These are phyloP conservation scores for Dorcus parallelipipedus DNA, from an alignment of 2,888 invertebrate genomes.

Conservation along the genomic window DNA sequence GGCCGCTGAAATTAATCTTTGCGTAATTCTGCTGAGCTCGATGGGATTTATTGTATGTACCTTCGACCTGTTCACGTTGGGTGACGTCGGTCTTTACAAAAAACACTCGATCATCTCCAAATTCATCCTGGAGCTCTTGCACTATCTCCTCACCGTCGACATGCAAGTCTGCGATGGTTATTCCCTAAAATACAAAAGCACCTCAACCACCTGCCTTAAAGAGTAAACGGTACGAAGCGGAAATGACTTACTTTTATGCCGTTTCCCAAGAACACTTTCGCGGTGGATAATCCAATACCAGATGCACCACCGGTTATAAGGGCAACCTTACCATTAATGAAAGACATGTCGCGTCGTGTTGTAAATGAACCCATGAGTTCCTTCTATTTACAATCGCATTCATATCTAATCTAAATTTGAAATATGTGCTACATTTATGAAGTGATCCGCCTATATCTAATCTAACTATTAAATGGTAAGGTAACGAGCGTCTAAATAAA, in stretches of 20 bases:
- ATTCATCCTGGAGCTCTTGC: conserved; percentile 3
- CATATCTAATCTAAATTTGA: too few relatives aligned
- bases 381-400: too few relatives aligned
- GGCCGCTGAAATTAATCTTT: conserved; percentile 3
- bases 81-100: conserved; percentile 16
- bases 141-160: conserved; percentile 9
- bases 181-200: conserved; percentile 8
- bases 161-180: conserved; percentile 16
- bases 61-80: conserved; percentile 19
- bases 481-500: too few relatives aligned
- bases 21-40: not conserved
- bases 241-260: conserved; percentile 22
- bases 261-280: conserved; percentile 26
- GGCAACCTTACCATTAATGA: conserved; percentile 26
- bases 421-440: too few relatives aligned
- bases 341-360: not conserved
- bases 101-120: conserved; percentile 8
- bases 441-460: too few relatives aligned
- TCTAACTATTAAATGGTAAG: too few relatives aligned
- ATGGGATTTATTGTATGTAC: not conserved
- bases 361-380: too few relatives aligned
- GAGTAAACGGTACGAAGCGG: too few relatives aligned
- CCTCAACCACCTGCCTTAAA: too few relatives aligned
- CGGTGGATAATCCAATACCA: conserved; percentile 29
- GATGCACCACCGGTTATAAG: conserved; percentile 32